A percentile compares a stretch with the other conserved stretches of the same genome.
These are phyloP conservation scores for Perca fluviatilis DNA, from an alignment of 2,113 vertebrate species.

Conservation along the genomic window DNA sequence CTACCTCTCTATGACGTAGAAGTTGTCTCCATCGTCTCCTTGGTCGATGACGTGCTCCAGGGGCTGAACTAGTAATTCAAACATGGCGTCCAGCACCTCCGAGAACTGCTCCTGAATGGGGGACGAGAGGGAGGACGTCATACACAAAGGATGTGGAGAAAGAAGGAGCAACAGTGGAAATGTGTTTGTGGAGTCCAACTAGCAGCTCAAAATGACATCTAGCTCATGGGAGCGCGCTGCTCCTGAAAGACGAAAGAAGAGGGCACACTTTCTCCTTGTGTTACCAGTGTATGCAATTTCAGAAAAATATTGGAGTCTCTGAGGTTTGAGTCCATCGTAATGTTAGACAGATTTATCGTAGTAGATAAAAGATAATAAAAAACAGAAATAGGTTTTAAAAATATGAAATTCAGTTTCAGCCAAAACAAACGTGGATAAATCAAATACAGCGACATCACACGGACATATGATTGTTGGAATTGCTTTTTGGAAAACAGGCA, in stretches of 20 bases:
- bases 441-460: neutral
- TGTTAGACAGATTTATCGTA: neutral
- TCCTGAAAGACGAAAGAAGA: neutral
- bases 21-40: constrained; percentile 98
- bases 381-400: neutral
- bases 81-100: constrained; percentile 98
- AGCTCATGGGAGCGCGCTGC: neutral
- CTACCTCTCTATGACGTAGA: constrained; percentile 97
- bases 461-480: neutral
- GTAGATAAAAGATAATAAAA: neutral
- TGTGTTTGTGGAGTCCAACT: neutral
- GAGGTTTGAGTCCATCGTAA: neutral
- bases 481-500: neutral
- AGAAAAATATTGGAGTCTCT: neutral
- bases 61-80: constrained; percentile 92
- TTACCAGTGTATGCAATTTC: constrained; percentile 3
- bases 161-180: neutral
- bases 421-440: constrained; percentile 25
- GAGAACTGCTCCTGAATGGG: constrained; percentile 93
- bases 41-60: constrained; percentile 98
- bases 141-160: neutral
- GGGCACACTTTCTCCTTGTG: constrained; percentile 1
- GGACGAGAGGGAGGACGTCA: constrained; percentile 7
- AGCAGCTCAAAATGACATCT: constrained; percentile 1
- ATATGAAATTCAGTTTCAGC: neutral